These are phyloP conservation scores for Catalaphyllia jardinei DNA, from an alignment of 64 coral and sea anemone genomes.

Conservation along the genomic window DNA sequence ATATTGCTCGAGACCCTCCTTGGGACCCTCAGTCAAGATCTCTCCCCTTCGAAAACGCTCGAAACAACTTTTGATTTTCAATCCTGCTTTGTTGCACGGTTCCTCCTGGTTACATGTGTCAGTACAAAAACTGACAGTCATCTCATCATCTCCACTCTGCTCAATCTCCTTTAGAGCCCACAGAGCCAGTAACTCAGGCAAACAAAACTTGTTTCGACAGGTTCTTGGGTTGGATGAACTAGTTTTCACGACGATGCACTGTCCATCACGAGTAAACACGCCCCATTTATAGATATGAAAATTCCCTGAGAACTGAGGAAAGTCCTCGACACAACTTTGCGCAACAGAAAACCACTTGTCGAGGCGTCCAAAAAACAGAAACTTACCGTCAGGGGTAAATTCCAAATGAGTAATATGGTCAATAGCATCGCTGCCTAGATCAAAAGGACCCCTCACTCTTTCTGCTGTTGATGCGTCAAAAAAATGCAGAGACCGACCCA, in stretches of 20 bases:
- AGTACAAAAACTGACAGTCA: neutral
- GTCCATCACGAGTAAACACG: neutral
- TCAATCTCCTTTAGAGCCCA: neutral
- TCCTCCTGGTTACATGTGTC: neutral
- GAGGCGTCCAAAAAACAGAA: neutral
- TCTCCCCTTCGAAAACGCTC: neutral
- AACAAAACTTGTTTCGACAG: neutral
- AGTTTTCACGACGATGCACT: neutral
- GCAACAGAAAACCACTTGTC: slow-evolving; percentile 4
- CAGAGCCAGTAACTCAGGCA: neutral
- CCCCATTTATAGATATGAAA: neutral
- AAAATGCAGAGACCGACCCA: neutral
- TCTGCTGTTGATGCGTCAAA: neutral
- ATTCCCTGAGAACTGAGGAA: slow-evolving; percentile 3
- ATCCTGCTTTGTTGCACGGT: neutral
- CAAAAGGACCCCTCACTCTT: neutral
- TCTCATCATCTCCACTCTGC: neutral
- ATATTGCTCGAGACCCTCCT: no score
- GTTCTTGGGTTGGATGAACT: neutral
- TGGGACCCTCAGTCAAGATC: no score
- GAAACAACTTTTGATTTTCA: neutral
- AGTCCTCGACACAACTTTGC: neutral
- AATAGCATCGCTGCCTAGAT: neutral
- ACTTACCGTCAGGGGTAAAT: neutral
- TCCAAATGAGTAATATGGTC: neutral